Evolutionary conservation across 2,888 invertebrate genomes (phyloP), one percentile per base, ranked within the genome.

Genomic region (Cryptophagus acutangulus): DNA sequence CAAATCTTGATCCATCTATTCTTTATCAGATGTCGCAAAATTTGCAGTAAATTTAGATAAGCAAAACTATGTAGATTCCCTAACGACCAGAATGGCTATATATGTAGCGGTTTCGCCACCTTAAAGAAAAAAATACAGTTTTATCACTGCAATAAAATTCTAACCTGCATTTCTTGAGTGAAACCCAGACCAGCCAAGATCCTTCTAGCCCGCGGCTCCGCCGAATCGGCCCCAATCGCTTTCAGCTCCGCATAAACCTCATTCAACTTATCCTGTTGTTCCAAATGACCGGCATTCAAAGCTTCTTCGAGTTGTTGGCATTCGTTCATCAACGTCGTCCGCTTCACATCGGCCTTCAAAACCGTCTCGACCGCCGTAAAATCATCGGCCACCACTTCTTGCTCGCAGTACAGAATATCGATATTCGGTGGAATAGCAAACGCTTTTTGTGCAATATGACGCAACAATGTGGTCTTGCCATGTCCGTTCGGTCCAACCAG

Each of bases 401-500:
- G 99, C 72, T 99, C 99, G 67, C 99, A 99, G 58, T 95, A 84
- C 41, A 99, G 73, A 41, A 97, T 90, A 66, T 89, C 99, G 53
- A 99, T 99, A 58, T 88, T 91, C 0, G 93, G 88, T 1, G 99
- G 99, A 58, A 99, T 91, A 35, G 87, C 85, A 61, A 99, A 87
- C 4, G 88, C 89, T 52, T 92, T 77, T 39, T 85, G 83, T 0
- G 92, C 89, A 52, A 99, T 82, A 65, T 99, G 99, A 41, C 94
- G 80, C 39, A 99, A 71, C 16, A 99, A 69, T 0, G 99, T 99
- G 0, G 99, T 99, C 74, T 99, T 99, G 9, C 99, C 99, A 73
- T 99, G 95, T 82, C 92, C 99, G 69, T 99, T 99, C 1, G 99
- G 99, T 15, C 99, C 99, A 2, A 99, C 97, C 3, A 99, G 74